These are phyloP conservation scores for Sapajus apella DNA, from an alignment of 2,113 vertebrate species.

Conservation along the genomic window DNA sequence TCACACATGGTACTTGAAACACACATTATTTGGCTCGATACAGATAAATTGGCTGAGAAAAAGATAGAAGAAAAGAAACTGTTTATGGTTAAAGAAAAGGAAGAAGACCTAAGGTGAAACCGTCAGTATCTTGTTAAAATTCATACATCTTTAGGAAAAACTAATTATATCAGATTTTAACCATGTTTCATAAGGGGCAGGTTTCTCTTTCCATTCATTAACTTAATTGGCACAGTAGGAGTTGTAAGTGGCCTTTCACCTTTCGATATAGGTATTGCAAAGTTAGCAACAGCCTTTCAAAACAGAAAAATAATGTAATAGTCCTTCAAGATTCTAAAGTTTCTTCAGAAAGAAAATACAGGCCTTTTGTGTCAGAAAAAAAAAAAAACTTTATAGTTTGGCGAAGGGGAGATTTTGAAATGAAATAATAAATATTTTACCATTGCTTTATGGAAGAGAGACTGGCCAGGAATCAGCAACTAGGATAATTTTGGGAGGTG, in stretches of 20 bases:
- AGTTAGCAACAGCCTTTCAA: conserved; percentile 74
- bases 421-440: neutral
- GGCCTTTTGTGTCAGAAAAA: neutral
- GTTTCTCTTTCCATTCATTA: conserved; percentile 63
- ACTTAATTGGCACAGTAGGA: conserved; percentile 57
- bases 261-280: conserved; percentile 51
- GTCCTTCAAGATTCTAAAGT: neutral
- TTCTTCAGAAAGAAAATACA: neutral
- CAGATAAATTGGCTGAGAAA: conserved; percentile 5
- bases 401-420: neutral
- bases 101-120: neutral
- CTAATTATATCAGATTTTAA: conserved; percentile 74
- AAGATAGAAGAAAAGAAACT: neutral
- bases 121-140: conserved; percentile 58
- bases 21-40: conserved; percentile 14
- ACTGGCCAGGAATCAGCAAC: neutral
- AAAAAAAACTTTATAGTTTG: neutral
- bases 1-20: conserved; percentile 38
- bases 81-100: neutral
- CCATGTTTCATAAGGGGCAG: conserved; percentile 18
- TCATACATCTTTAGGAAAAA: conserved; percentile 46
- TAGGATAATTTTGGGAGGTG: neutral
- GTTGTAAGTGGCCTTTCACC: conserved; percentile 66
- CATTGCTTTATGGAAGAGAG: neutral
- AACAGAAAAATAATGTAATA: conserved; percentile 59